phyloP scores from a whole-genome alignment of 1,140 invertebrate species.

The Bombus waltoni region DNA sequence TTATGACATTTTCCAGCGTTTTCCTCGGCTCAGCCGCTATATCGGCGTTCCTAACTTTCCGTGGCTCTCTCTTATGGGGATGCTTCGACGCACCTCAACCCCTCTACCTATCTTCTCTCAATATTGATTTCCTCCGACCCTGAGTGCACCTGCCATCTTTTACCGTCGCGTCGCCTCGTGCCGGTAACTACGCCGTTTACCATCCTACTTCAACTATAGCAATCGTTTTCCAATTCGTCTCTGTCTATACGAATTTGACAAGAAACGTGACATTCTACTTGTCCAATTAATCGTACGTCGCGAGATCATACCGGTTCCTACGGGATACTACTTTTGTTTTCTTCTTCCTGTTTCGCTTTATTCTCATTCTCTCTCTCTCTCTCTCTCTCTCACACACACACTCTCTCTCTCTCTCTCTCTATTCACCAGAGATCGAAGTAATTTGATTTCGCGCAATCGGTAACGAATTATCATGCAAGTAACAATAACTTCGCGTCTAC shows the following conservation, averaged over 20 bases:
- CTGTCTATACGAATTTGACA: not conserved
- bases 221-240: not conserved
- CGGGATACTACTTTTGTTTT: not conserved
- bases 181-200: slow-evolving; percentile 6
- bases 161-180: slow-evolving; percentile 31
- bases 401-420: too few relatives aligned
- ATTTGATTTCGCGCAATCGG: not conserved
- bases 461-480: slow-evolving; percentile 35
- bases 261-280: not conserved
- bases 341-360: not conserved
- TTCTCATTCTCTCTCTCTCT: not conserved
- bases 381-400: rapidly evolving
- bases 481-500: not conserved
- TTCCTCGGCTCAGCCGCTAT: slow-evolving; percentile 41
- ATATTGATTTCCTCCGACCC: slow-evolving; percentile 60
- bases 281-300: not conserved
- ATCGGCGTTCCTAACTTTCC: slow-evolving; percentile 40
- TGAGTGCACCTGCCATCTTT: slow-evolving; percentile 75
- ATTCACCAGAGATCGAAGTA: not conserved
- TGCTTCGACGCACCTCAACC: slow-evolving; percentile 69
- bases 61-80: slow-evolving; percentile 65
- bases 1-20: slow-evolving; percentile 64
- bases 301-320: not conserved
- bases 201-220: not conserved
- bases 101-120: slow-evolving; percentile 71